Base-by-base conservation (phyloP, 2,888 invertebrate species). In the Leptinotarsa juncta region DNA sequence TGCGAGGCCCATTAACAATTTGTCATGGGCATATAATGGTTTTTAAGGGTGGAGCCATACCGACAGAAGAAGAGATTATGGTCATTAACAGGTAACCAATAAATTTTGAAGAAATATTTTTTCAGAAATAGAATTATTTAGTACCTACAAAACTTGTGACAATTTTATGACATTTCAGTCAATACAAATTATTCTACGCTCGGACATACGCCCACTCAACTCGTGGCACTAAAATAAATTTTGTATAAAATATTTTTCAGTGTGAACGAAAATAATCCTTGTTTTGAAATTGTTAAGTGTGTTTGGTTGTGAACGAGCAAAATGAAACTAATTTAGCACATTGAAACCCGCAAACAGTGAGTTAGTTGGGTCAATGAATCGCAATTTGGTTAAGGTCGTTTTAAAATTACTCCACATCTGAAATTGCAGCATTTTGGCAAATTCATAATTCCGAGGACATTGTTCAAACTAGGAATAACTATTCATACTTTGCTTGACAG, bases 211-310 rank as follows among this genome's bases (percentile, higher is more conserved):
- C 62, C 62, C 62, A 62, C 62, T 32, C 18, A 5, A 18, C 26
- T 23, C 20, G 26, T 26, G n/a, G 15, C 62, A 26, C 4, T 62
- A 14, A 42, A 62, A 62, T 62, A 62, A 32, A 62, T 62, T 62
- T 62, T 42, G 62, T 32, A 62, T 62, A 42, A 62, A 62, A 62
- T 32, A 62, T 42, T 16, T 42, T 62, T n/a, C 62, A 62, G 62
- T 42, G 42, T 69, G 69, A 72, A 78, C 77, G 65, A 79, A 83
- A 83, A 81, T 83, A 82, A 82, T 82, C 79, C 78, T 32, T 81
- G 82, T 82, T 83, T 83, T 82, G 78, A 82, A 80, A 82, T 74
- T 74, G 78, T 76, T 77, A 80, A 82, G 77, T 80, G 78, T 81
- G 81, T 82, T 82, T 82, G 77, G 79, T 82, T 82, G 76, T 53